Evolutionary conservation across 2,888 invertebrate species (phyloP).

Genomic region (Aleiodes leptofemur): DNA sequence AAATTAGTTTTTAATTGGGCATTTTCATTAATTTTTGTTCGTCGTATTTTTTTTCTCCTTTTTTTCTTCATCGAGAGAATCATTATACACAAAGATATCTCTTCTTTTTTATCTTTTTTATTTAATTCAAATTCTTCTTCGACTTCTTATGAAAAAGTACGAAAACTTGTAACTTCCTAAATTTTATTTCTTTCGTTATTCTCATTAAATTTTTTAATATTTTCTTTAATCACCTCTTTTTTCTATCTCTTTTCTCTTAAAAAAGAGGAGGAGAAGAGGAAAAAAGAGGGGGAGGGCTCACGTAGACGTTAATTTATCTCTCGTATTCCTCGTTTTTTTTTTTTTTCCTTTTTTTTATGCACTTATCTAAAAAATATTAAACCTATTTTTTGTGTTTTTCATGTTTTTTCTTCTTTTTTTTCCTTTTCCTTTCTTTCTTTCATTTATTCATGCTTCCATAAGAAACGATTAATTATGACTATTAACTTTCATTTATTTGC

Average conservation of each 20-base stretch:
- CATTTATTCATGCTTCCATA: constrained; percentile 49
- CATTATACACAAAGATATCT: constrained; percentile 44
- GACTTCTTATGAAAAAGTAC: constrained; percentile 49
- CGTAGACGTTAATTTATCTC: constrained; percentile 48
- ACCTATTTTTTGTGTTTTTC: constrained; percentile 56
- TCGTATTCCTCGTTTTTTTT: constrained; percentile 48
- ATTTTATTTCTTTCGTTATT: constrained; percentile 28
- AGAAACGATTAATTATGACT: constrained; percentile 69
- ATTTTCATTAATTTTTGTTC: too few species aligned
- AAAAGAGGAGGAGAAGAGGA: constrained; percentile 35
- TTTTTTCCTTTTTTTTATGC: constrained; percentile 40
- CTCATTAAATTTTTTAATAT: constrained; percentile 41
- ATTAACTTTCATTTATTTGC: constrained; percentile 67
- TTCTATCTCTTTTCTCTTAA: constrained; percentile 26
- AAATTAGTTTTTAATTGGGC: too few species aligned
- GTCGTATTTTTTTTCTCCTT: background rate
- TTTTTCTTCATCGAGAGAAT: constrained; percentile 12
- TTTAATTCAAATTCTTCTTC: constrained; percentile 17
- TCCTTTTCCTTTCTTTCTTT: too few species aligned
- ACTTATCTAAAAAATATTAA: constrained; percentile 68
- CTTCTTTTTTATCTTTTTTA: constrained; percentile 22
- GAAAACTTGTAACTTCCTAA: constrained; percentile 29
- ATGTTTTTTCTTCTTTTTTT: too few species aligned
- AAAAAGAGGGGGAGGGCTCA: constrained; percentile 37
- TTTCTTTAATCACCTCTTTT: constrained; percentile 13